Conservation (phyloP, 2,888 invertebrate genomes). For the Drosophila dives region DNA sequence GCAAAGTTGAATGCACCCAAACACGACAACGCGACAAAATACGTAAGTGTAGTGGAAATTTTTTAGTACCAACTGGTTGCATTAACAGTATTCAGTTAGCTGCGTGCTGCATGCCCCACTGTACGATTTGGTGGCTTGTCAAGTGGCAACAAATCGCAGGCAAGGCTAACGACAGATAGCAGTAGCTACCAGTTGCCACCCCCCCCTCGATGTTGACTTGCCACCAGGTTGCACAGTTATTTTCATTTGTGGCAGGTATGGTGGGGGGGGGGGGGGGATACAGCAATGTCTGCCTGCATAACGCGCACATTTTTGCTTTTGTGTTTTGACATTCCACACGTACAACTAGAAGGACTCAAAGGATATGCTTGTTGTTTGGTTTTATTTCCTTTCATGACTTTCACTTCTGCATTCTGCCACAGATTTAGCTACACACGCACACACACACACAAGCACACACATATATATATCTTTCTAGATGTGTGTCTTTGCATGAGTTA, state of each 20-base stretch:
- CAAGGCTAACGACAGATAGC: constrained; percentile 46
- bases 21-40: background rate
- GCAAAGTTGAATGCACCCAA: constrained; percentile 33
- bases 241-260: background rate
- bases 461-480: background rate
- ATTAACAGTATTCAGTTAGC: constrained; percentile 43
- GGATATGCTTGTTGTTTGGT: constrained; percentile 13
- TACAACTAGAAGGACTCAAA: constrained; percentile 14
- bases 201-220: constrained; percentile 31
- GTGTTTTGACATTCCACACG: constrained; percentile 46
- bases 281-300: constrained; percentile 40
- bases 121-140: constrained; percentile 11
- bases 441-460: constrained; percentile 8
- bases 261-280: background rate
- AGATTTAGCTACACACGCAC: constrained; percentile 31
- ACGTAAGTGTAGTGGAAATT: constrained; percentile 6
- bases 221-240: background rate
- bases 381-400: constrained; percentile 46
- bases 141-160: constrained; percentile 24
- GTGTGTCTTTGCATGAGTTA: constrained; percentile 1
- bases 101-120: constrained; percentile 8
- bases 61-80: constrained; percentile 35
- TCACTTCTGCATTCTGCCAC: constrained; percentile 58
- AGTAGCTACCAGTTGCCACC: constrained; percentile 10
- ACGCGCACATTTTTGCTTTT: constrained; percentile 55